Evolutionary conservation across 1,140 invertebrate genomes (phyloP), one percentile per base, ranked within the genome.

Genomic region (Achroia grisella): DNA sequence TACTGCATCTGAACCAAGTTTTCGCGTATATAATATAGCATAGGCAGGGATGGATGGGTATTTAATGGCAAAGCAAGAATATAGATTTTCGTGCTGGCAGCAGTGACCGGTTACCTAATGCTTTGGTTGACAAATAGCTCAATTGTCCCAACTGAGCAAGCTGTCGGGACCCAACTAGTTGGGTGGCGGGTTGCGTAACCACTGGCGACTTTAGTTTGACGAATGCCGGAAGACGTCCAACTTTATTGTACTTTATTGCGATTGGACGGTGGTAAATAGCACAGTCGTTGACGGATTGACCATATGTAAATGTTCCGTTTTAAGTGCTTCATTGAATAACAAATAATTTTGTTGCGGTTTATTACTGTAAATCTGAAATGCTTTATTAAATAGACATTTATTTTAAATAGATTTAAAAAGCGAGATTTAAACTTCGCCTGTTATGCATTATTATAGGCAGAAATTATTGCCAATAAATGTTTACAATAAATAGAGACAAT

Each of bases 51-150:
- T 23, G 17, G 17, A 23, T 6, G 17, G 6, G 17, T 23, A 23
- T 23, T 23, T 23, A 23, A 23, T 23, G 6, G 17, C 17, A 23
- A 23, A 23, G 17, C 17, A 3, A 6, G 17, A 23, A 23, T 6
- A 23, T 23, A 23, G 17, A 6, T 23, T 23, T 3, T 23, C 17
- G 17, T 23, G 17, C 6, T 65, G 49, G 49, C 61, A 58, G 58
- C 60, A 48, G 59, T 54, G 60, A 72, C 67, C 67, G 66, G 69
- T 71, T 77, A 56, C 56, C 68, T 67, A 71, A 71, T 66, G 70
- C 62, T 66, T 62, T 58, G 52, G 69, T 81, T 81, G 80, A 84
- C 80, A 84, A 84, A 84, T 81, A 71, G 75, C 76, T 81, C 75
- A 84, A 84, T 84, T 81, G 76, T 84, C 64, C 62, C 48, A 42